These are phyloP conservation scores for Pentalonia nigronervosa DNA, from an alignment of 1,140 invertebrate genomes.

Conservation along the genomic window DNA sequence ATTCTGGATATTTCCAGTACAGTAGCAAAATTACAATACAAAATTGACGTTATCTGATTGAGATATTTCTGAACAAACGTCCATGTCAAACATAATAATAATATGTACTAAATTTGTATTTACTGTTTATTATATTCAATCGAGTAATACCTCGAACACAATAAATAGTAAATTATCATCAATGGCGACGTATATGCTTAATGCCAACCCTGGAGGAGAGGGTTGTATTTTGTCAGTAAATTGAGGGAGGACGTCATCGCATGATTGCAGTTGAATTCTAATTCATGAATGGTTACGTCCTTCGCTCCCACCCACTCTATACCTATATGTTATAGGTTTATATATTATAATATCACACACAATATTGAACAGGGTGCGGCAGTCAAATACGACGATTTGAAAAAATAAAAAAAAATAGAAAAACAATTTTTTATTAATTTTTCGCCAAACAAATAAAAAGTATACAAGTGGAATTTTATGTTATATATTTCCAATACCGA, in stretches of 20 bases:
- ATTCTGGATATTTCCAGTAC: no score
- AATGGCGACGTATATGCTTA: background rate
- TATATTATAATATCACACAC: no score
- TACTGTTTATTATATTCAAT: background rate
- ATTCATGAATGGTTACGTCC: no score
- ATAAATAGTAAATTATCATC: background rate
- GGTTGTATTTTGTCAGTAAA: background rate
- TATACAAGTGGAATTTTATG: no score
- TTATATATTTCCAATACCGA: slow-evolving; percentile 62
- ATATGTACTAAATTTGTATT: background rate
- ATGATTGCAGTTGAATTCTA: background rate
- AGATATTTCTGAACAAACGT: background rate
- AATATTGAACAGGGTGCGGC: no score
- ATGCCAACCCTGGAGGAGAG: no score
- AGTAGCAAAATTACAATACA: background rate
- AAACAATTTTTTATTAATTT: no score
- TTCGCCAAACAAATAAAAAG: no score
- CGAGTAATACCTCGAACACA: background rate
- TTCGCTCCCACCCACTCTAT: background rate
- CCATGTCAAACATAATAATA: background rate
- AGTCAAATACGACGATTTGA: no score
- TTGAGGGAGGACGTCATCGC: background rate
- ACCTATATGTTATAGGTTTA: no score
- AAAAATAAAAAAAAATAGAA: no score
- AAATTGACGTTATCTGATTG: background rate